Evolutionary conservation across 2,113 vertebrate species (phyloP).

Genomic region (Alectura lathami): DNA sequence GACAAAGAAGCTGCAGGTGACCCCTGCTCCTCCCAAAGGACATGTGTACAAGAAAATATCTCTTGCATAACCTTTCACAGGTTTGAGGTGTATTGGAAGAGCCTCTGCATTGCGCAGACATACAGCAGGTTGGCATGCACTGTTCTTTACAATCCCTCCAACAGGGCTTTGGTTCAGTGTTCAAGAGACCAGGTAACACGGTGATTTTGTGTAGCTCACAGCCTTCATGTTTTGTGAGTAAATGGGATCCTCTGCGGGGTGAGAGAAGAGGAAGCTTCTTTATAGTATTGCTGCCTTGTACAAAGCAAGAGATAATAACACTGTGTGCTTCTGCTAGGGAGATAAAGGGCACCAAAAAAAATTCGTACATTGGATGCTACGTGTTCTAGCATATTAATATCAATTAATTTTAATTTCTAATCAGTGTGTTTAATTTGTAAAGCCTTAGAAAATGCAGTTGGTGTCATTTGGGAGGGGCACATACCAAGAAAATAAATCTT

Average conservation of each 20-base stretch:
- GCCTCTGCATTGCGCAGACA: background rate
- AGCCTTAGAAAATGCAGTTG: slow-evolving; percentile 2
- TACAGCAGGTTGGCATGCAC: fast-evolving
- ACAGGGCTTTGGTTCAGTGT: fast-evolving
- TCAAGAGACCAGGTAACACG: background rate
- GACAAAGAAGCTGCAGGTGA: background rate
- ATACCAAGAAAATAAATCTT: background rate
- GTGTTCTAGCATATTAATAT: slow-evolving; percentile 4
- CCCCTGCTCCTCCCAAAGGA: background rate
- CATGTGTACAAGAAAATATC: background rate
- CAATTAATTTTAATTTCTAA: slow-evolving; percentile 48
- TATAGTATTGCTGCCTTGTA: background rate
- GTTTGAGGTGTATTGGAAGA: background rate
- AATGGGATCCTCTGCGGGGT: background rate
- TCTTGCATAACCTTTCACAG: background rate
- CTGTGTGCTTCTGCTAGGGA: background rate
- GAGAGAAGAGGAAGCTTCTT: background rate
- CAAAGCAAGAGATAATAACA: slow-evolving; percentile 1
- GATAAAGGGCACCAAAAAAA: background rate
- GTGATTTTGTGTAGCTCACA: background rate
- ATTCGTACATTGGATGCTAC: background rate
- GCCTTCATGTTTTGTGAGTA: background rate
- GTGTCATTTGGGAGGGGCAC: background rate
- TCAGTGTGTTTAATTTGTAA: slow-evolving; percentile 21
- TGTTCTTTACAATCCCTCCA: background rate